Percentiles rank a stretch among this genome's conserved stretches.
phyloP scores from a whole-genome alignment of 2,113 vertebrate genomes.

The Stegastes partitus region DNA sequence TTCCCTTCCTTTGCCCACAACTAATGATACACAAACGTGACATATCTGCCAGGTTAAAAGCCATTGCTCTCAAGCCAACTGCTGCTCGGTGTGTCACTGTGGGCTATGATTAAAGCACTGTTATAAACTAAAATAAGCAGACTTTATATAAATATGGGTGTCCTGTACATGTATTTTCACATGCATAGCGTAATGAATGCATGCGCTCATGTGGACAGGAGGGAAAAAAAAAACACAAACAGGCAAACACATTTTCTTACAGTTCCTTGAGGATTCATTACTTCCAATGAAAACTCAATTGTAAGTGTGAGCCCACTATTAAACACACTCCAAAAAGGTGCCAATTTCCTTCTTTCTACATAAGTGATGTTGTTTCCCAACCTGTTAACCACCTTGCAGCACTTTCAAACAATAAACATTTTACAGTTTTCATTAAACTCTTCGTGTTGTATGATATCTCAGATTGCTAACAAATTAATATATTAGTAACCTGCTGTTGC shows the following conservation, averaged over 20 bases:
- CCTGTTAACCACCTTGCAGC: conserved; percentile 48
- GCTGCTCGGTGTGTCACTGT: conserved; percentile 40
- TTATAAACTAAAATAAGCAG: conserved; percentile 27
- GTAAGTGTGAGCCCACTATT: conserved; percentile 52
- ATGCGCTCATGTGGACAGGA: conserved; percentile 18
- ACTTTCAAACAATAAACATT: conserved; percentile 9
- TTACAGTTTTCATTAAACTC: conserved; percentile 34
- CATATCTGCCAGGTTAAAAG: conserved; percentile 69
- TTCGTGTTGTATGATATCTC: conserved; percentile 43
- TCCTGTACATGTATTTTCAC: conserved; percentile 13
- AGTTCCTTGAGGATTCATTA: conserved; percentile 65
- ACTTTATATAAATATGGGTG: conserved; percentile 1
- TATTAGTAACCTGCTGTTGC: conserved; percentile 33
- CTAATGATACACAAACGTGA: conserved; percentile 70
- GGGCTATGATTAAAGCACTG: conserved; percentile 55
- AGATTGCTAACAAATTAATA: conserved; percentile 52
- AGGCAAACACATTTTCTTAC: conserved; percentile 12
- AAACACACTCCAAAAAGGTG: conserved; percentile 54
- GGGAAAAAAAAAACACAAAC: not conserved
- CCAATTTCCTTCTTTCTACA: conserved; percentile 21
- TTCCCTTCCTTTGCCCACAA: conserved; percentile 50
- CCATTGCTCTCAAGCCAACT: conserved; percentile 62
- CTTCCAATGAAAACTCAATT: conserved; percentile 52
- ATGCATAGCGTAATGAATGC: conserved; percentile 5
- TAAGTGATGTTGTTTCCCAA: conserved; percentile 16